Base-by-base conservation (phyloP, 2,888 invertebrate species). In the Tolmerus cingulatus region DNA sequence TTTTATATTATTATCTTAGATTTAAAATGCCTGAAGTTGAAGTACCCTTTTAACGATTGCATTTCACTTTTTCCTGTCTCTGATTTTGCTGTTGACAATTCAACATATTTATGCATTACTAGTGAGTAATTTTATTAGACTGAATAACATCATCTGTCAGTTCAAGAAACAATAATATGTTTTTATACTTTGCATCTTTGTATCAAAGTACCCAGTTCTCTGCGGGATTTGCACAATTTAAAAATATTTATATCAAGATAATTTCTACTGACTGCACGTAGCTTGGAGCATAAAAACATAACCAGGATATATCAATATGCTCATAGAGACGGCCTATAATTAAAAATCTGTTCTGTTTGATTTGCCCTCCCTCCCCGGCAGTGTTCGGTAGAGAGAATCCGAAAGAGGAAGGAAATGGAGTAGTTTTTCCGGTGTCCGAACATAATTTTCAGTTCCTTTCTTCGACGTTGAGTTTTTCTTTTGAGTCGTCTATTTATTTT, bases 391-490 rank as follows among this genome's bases (percentile, higher is more conserved):
- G 19, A 78, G 40, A 46, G 46, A 43, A 78, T 23, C 23, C 16
- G 40, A 78, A 37, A 78, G 37, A 19, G 40, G 40, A 43, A 78
- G 46, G 43, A 78, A 19, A 23, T 78, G 23, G 40, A 78, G 27
- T 78, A 78, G 46, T 78, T 78, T 78, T 78, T 78, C 78, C 78
- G 43, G 78, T 40, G 40, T 46, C 78, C 40, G 43, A 43, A 78
- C 40, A 78, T 27, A 78, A 78, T 78, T 78, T 40, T 46, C 78
- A 78, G 78, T 46, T 78, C 46, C 43, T 78, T 78, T 78, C 76
- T 78, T 46, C 43, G 14, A 8, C 43, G 19, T 12, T 30, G 78
- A 78, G 40, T 43, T 27, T 78, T 46, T 78, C 78, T 78, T 37
- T 66, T 76, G 76, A 43, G 23, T 40, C 78, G 37, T 78, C 78